Evolutionary conservation across 92 coral and sea anemone genomes (phyloP), one percentile per base, ranked within the genome.

Genomic region (Nematostella vectensis): DNA sequence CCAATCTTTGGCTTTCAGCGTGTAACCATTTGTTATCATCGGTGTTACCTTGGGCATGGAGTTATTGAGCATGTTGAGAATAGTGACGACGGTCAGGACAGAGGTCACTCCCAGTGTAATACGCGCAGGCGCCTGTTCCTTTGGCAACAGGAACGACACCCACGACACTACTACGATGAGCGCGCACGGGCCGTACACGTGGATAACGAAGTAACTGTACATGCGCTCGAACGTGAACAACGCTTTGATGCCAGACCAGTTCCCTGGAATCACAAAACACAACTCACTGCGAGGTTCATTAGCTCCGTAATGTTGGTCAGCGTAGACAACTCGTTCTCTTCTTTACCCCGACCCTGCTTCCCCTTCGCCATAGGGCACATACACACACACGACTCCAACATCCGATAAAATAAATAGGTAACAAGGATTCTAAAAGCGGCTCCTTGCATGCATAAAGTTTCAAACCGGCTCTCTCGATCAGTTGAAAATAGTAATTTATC

Each of bases 1-100:
- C n/a, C n/a, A n/a, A n/a, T n/a, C n/a, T n/a, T n/a, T n/a, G n/a
- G n/a, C n/a, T n/a, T n/a, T n/a, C n/a, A n/a, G n/a, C n/a, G n/a
- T n/a, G n/a, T n/a, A n/a, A n/a, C n/a, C n/a, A n/a, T n/a, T n/a
- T n/a, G n/a, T n/a, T n/a, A n/a, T n/a, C n/a, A n/a, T n/a, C n/a
- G n/a, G n/a, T n/a, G 51, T 43, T 71, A 87, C 98, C 89, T 91
- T 91, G 39, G 98, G 98, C 98, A 91, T 91, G n/a, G 93, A 78
- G 52, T 91, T 91, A 71, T 91, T 91, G 2, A 88, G 79, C 94
- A 91, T 78, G 57, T 91, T 91, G 3, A 91, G 67, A 36, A 91
- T 79, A 27, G 98, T 91, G 54, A 91, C 98, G 28, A 88, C 95
- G 19, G 98, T 91, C 4, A 91, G 72, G 43, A 91, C 93, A 36